phyloP scores from a whole-genome alignment of 1,140 invertebrate species.

The Drosophila sp. region DNA sequence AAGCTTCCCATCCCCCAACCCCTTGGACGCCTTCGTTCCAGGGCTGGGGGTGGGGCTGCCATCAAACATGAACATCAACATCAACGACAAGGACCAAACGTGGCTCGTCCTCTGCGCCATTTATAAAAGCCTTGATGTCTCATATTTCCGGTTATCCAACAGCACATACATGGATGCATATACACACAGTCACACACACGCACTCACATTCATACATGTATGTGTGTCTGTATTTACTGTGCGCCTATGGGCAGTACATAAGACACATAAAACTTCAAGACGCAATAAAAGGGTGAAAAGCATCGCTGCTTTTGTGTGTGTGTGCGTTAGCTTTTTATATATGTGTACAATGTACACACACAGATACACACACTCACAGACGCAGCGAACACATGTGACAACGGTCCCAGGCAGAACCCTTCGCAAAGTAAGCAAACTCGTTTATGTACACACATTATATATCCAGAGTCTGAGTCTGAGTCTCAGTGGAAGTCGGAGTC shows the following conservation, averaged over 20 bases:
- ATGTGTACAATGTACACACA: slow-evolving; percentile 48
- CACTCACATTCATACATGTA: slow-evolving; percentile 6
- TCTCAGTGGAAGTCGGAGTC: slow-evolving; percentile 1
- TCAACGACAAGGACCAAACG: slow-evolving; percentile 43
- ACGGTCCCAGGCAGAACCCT: slow-evolving; percentile 69
- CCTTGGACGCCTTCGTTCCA: slow-evolving; percentile 3
- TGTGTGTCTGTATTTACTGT: slow-evolving; percentile 36
- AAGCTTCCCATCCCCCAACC: slow-evolving; percentile 3
- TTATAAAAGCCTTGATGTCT: slow-evolving; percentile 83
- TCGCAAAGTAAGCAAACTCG: slow-evolving; percentile 48
- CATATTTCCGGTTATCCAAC: slow-evolving; percentile 81
- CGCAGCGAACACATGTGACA: slow-evolving; percentile 69
- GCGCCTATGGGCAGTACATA: slow-evolving; percentile 71
- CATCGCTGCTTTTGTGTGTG: slow-evolving; percentile 39
- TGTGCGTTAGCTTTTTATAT: slow-evolving; percentile 69
- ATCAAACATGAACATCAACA: slow-evolving; percentile 75
- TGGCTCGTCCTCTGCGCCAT: slow-evolving; percentile 63
- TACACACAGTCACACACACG: slow-evolving; percentile 36
- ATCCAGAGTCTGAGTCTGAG: not conserved
- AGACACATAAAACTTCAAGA: slow-evolving; percentile 81
- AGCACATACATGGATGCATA: slow-evolving; percentile 24
- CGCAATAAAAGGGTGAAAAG: slow-evolving; percentile 81
- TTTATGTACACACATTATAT: slow-evolving; percentile 49
- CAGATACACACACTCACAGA: slow-evolving; percentile 35
- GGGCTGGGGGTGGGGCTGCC: slow-evolving; percentile 35